Percentiles rank a stretch among this genome's conserved stretches.
Conservation (phyloP, 2,888 invertebrate genomes). For the Tinea pellionella region DNA sequence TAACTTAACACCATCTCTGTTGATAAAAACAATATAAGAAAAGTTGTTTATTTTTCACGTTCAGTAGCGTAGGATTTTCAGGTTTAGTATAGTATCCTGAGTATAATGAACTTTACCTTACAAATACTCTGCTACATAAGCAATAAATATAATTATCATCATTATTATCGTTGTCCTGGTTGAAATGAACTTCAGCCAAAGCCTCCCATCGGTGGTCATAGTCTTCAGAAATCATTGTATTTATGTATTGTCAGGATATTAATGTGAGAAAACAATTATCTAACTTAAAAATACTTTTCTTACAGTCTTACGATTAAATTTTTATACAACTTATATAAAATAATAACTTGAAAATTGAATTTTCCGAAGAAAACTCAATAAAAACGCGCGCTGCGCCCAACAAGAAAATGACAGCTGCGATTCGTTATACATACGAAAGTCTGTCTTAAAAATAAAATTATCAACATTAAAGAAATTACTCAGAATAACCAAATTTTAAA, state of each 20-base stretch:
- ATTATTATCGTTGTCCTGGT: conserved; percentile 39
- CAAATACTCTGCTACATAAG: conserved; percentile 76
- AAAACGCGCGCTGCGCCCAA: background rate
- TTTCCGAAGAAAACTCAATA: background rate
- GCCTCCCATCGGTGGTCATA: conserved; percentile 73
- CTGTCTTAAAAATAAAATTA: no score
- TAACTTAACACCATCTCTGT: conserved; percentile 46
- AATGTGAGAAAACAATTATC: background rate
- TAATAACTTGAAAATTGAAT: background rate
- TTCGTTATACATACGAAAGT: background rate
- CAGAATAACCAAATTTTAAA: no score
- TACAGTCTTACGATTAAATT: background rate
- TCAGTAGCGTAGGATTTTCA: no score
- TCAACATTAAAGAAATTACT: no score
- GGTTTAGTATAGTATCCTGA: background rate
- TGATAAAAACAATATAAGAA: conserved; percentile 8
- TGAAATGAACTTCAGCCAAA: conserved; percentile 73
- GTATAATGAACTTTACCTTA: conserved; percentile 58
- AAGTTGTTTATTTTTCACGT: background rate
- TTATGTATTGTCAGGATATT: background rate
- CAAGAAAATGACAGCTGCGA: background rate
- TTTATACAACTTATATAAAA: background rate
- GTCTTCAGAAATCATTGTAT: conserved; percentile 46
- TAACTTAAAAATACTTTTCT: background rate
- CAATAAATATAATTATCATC: conserved; percentile 72